phyloP scores from a whole-genome alignment of 1,140 invertebrate genomes.

The Drosophila elegans region DNA sequence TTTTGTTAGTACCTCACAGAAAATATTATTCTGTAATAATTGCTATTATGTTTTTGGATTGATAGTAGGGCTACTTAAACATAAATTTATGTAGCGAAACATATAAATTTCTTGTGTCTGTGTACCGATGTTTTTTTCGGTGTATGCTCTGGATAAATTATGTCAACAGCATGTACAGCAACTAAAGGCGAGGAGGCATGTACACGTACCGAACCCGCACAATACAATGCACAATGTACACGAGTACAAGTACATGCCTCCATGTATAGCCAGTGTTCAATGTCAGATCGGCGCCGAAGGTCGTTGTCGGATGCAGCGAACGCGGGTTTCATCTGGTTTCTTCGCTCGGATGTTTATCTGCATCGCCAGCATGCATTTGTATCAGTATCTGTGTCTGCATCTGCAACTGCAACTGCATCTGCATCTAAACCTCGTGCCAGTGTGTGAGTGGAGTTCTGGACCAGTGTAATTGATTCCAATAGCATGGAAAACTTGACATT shows the following conservation, averaged over 20 bases:
- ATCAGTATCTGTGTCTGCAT: constrained; percentile 20
- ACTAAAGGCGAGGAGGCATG: constrained; percentile 7
- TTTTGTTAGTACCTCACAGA: too few relatives aligned
- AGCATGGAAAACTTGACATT: constrained; percentile 67
- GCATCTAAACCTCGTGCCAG: constrained; percentile 11
- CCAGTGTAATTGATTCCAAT: constrained; percentile 65
- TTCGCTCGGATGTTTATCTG: constrained; percentile 64
- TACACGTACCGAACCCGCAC: neutral
- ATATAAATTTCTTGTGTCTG: too few relatives aligned
- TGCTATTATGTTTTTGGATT: too few relatives aligned
- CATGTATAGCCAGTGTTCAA: constrained; percentile 63
- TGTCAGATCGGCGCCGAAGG: constrained; percentile 71
- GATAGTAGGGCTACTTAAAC: too few relatives aligned
- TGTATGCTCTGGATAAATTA: constrained; percentile 31
- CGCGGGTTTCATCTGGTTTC: constrained; percentile 51
- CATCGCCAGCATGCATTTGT: constrained; percentile 23
- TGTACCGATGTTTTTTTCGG: neutral
- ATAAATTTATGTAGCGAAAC: too few relatives aligned
- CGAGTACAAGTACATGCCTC: constrained; percentile 19
- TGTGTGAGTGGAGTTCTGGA: constrained; percentile 39
- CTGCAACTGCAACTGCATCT: constrained; percentile 13
- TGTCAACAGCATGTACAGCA: constrained; percentile 36
- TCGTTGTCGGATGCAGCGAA: constrained; percentile 50
- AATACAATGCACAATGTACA: constrained; percentile 24
- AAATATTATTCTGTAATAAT: too few relatives aligned